Evolutionary conservation across 2,113 vertebrate genomes (phyloP).

Genomic region (Chaenogobius annularis): DNA sequence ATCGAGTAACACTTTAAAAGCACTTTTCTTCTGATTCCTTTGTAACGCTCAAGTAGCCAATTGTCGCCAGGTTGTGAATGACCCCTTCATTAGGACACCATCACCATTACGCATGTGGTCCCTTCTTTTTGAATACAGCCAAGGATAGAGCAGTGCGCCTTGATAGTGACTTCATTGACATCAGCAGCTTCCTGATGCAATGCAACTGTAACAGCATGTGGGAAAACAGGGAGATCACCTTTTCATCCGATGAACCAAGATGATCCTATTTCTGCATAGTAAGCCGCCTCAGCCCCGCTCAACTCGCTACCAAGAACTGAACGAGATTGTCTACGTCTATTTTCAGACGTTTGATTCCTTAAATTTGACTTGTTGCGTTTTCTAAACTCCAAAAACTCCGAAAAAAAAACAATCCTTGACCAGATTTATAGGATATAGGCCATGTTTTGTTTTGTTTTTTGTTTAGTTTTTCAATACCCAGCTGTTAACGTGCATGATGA

Average conservation of each 20-base stretch:
- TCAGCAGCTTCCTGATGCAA: constrained; percentile 77
- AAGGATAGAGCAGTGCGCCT: constrained; percentile 46
- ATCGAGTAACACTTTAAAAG: not conserved
- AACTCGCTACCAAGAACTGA: constrained; percentile 32
- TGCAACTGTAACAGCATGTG: constrained; percentile 70
- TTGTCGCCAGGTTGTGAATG: constrained; percentile 7
- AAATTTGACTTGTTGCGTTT: constrained; percentile 53
- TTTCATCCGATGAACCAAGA: constrained; percentile 70
- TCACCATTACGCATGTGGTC: constrained; percentile 15
- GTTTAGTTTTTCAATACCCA: not conserved
- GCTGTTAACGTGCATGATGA: not conserved
- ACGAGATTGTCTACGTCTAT: constrained; percentile 16
- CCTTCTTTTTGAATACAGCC: not conserved
- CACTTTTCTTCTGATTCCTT: not conserved
- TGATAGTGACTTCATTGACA: constrained; percentile 64
- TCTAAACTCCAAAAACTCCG: constrained; percentile 20
- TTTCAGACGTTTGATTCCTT: constrained; percentile 4
- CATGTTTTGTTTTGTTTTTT: not conserved
- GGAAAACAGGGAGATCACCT: constrained; percentile 61
- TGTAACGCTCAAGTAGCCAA: not conserved
- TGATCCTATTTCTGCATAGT: constrained; percentile 70
- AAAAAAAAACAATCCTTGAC: constrained; percentile 1
- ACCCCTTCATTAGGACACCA: constrained; percentile 22
- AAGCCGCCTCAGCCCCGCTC: constrained; percentile 54
- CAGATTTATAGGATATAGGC: not conserved